Conservation (phyloP, 1,140 invertebrate genomes). For the Agrypnia vestita region DNA sequence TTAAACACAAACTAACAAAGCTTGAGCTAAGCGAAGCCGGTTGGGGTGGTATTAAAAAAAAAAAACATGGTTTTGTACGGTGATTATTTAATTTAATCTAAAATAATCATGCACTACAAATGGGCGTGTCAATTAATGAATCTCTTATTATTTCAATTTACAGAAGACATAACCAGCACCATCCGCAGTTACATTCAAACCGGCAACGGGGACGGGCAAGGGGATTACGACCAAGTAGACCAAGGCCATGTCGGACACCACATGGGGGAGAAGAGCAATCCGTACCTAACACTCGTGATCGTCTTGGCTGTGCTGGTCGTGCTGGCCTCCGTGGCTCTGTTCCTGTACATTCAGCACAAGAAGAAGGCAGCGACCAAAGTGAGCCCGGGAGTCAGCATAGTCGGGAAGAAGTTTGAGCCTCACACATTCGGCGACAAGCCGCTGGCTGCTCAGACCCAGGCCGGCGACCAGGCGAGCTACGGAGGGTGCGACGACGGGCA, state of each 20-base stretch:
- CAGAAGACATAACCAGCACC: neutral
- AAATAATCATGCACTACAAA: no score
- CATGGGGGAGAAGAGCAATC: conserved; percentile 6
- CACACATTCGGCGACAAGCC: conserved; percentile 20
- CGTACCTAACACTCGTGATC: conserved; percentile 51
- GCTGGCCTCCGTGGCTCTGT: conserved; percentile 45
- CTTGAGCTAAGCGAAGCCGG: no score
- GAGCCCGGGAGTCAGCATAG: conserved; percentile 23
- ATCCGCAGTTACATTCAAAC: neutral
- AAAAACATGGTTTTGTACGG: no score
- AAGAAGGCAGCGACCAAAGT: conserved; percentile 14
- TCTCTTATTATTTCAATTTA: neutral
- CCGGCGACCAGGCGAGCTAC: neutral
- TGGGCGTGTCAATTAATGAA: neutral
- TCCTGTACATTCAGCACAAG: conserved; percentile 47
- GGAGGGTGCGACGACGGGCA: neutral
- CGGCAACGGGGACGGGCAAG: neutral
- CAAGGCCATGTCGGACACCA: conserved; percentile 17
- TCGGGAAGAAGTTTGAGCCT: conserved; percentile 49
- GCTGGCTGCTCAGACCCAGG: conserved; percentile 16
- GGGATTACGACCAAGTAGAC: neutral
- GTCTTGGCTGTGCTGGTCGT: conserved; percentile 52
- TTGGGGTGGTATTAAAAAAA: no score
- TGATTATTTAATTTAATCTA: no score
- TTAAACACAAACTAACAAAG: no score